Evolutionary conservation across 2,888 invertebrate genomes (phyloP), one percentile per base, ranked within the genome.

Genomic region (Ferdinandea cuprea): DNA sequence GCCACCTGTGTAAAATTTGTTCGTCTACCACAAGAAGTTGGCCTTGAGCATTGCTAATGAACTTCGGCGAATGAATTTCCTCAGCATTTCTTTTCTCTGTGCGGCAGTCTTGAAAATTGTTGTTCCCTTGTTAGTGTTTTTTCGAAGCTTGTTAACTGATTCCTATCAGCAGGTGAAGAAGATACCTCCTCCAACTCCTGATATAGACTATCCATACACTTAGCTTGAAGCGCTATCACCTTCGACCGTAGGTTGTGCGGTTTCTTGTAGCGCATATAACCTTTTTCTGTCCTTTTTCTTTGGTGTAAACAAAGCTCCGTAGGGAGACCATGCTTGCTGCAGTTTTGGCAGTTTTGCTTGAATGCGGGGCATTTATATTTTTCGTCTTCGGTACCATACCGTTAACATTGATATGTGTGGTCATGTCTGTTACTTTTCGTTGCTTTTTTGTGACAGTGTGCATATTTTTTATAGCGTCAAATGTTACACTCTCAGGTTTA

Each of bases 391-490:
- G 61, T 61, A 32, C 46, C 46, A 9, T 44, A 59, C 13, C 46
- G 46, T 5, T 46, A 46, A 32, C 61, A 50, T 25, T 37, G 37
- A 25, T 40, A 61, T 19, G 35, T 25, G 0, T 28, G 6, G 37
- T 30, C 25, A n/a, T 13, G 28, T 66, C 50, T 66, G 11, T 28
- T 15, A 13, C 13, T n/a, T 32, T 44, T 54, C 6, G 25, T 3
- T 46, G 44, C 15, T 21, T 66, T 52, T 30, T 21, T 63, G 42
- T 42, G n/a, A 42, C 52, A 19, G 9, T 44, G 40, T 1, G 15
- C 13, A 15, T 50, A 63, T 50, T 65, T 65, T 50, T 40, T 30
- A 44, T 54, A 7, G 54, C 52, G 15, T 66, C n/a, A 7, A 54
- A 21, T 7, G 42, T 9, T 13, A 15, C 13, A 40, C 35, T 37